Evolutionary conservation across 2,888 invertebrate genomes (phyloP), one percentile per base, ranked within the genome.

Genomic region (Muschampia plurimacula): DNA sequence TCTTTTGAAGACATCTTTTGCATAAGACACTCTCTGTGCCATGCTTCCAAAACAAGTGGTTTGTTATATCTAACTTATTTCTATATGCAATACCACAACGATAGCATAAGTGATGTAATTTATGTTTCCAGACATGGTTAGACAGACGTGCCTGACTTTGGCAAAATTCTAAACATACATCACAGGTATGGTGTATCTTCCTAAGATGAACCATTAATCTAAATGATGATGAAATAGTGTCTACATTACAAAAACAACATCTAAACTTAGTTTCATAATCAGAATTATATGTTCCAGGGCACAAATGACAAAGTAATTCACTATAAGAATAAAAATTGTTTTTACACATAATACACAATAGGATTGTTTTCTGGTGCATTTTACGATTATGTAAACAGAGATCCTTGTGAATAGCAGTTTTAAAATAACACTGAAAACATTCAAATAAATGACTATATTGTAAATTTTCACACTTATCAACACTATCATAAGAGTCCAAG

Each of bases 11-110:
- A 86, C 98, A 98, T 82, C 95, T 96, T 86, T 97, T 97, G 85
- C 98, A 98, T 49, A 96, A 89, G 2, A 97, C 96, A 89, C 98
- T 98, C 84, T 98, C 97, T 2, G 98, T 98, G 32, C 98, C 98
- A 87, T 98, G 98, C 88, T 98, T 98, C 98, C 98, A 98, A 86
- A 98, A 98, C 72, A 98, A 92, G 91, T 98, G 98, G 84, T 97
- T 97, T 15, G 97, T 97, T 74, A 98, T 98, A 83, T 98, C 98
- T 70, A 96, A 96, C 86, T 98, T 98, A 88, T 98, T 98, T 78
- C 97, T 95, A 85, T 98, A 98, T 0, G 98, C 96, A 76, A 98
- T 97, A 46, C 97, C 97, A 86, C 98, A 98, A 36, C 98, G 96
- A 86, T 98, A 98, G 84, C 98, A 98, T 72, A 97, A 91, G 89